These are phyloP conservation scores for Sphaeridia pumilis DNA, from an alignment of 2,888 invertebrate genomes.

Conservation along the genomic window DNA sequence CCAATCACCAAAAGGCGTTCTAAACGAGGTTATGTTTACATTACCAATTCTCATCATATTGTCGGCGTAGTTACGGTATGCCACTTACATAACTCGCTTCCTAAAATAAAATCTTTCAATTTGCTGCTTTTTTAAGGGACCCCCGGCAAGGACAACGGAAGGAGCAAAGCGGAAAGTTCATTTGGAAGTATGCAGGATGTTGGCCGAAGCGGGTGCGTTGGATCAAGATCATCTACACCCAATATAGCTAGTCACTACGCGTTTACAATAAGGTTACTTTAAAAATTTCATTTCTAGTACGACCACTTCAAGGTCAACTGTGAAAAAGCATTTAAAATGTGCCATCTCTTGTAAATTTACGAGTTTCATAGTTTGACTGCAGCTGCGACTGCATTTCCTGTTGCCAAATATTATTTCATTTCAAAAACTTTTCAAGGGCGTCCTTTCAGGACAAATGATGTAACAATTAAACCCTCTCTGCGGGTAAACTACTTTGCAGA, in stretches of 20 bases:
- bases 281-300: neutral
- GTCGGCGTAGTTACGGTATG: neutral
- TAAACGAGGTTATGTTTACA: conserved; percentile 49
- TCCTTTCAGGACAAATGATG: too few relatives aligned
- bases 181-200: conserved; percentile 55
- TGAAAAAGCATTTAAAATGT: too few relatives aligned
- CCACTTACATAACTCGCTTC: neutral
- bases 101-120: neutral
- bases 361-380: too few relatives aligned
- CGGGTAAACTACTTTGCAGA: too few relatives aligned
- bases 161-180: conserved; percentile 73
- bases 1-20: conserved; percentile 38
- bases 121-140: conserved; percentile 45
- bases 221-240: conserved; percentile 52
- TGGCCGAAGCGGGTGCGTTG: conserved; percentile 62
- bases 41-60: neutral
- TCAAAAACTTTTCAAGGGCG: too few relatives aligned
- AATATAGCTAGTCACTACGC: too few relatives aligned
- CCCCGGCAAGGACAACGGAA: conserved; percentile 46
- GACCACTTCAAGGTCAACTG: neutral
- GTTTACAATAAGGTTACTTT: neutral
- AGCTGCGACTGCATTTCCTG: too few relatives aligned
- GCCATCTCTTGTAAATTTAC: too few relatives aligned
- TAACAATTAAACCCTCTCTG: too few relatives aligned
- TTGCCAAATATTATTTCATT: too few relatives aligned